Evolutionary conservation across 2,888 invertebrate genomes (phyloP).

Genomic region (Ellobium chinense): DNA sequence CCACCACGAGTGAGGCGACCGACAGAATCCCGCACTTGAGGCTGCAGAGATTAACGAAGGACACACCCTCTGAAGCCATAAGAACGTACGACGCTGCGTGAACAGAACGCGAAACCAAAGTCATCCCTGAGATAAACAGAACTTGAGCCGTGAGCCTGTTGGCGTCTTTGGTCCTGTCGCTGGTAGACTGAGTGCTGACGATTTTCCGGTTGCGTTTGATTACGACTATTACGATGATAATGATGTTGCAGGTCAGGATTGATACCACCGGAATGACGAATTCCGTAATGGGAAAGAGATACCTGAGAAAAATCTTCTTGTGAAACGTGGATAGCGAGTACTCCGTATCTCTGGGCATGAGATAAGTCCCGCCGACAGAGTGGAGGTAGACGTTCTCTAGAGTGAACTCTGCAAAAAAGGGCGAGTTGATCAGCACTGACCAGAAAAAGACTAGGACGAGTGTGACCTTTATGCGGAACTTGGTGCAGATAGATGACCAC

Average conservation of each 20-base stretch:
- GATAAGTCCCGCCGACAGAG: not conserved
- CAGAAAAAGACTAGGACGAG: conserved; percentile 2
- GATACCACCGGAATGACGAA: not conserved
- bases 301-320: not conserved
- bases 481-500: not conserved
- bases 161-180: not conserved
- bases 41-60: conserved; percentile 5
- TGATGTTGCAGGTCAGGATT: conserved; percentile 14
- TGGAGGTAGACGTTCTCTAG: not conserved
- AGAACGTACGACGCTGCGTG: conserved; percentile 2
- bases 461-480: not conserved
- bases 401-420: not conserved
- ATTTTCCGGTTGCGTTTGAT: not conserved
- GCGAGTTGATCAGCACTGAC: not conserved
- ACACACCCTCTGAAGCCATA: not conserved
- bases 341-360: not conserved
- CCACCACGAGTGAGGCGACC: not conserved
- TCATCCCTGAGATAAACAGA: conserved; percentile 10
- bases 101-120: conserved; percentile 1
- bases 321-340: not conserved
- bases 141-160: conserved; percentile 32
- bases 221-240: not conserved
- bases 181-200: not conserved
- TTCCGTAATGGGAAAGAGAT: not conserved
- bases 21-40: not conserved